Conservation (phyloP, 2,797 vertebrate genomes). For the Mallotus villosus region DNA sequence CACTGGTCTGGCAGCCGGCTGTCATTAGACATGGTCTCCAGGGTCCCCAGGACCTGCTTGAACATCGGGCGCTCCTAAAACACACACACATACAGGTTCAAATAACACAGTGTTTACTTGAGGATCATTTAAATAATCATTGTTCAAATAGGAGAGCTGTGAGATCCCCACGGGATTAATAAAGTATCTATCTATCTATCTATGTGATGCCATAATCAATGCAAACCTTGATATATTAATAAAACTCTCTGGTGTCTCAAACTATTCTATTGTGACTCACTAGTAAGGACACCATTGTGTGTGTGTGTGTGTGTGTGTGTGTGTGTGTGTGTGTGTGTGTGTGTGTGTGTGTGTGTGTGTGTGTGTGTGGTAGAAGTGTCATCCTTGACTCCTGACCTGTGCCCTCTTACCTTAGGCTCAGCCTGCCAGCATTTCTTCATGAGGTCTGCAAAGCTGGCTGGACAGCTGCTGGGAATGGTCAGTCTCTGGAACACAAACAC, state of each 20-base stretch:
- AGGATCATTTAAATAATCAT: no score
- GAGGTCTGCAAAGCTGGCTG: conserved; percentile 93
- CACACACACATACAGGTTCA: neutral
- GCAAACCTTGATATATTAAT: no score
- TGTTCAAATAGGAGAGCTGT: no score
- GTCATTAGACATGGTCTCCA: conserved; percentile 96
- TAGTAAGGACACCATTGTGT: neutral
- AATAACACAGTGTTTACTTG: no score
- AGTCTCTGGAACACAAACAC: conserved; percentile 79
- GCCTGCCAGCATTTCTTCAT: conserved; percentile 95
- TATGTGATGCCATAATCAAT: no score
- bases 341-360: neutral
- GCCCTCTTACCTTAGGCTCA: conserved; percentile 85
- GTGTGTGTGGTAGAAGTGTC: neutral
- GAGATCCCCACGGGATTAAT: no score
- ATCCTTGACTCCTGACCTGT: neutral
- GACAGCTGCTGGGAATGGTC: conserved; percentile 96
- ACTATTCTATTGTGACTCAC: neutral
- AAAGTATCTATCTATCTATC: no score
- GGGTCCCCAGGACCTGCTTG: conserved; percentile 90
- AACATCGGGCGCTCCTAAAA: conserved; percentile 91
- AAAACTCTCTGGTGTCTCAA: no score
- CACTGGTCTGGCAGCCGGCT: conserved; percentile 92
- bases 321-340: neutral
- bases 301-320: neutral